Evolutionary conservation across 2,797 vertebrate genomes (phyloP), one percentile per base, ranked within the genome.

Genomic region (Liparis tanakae): DNA sequence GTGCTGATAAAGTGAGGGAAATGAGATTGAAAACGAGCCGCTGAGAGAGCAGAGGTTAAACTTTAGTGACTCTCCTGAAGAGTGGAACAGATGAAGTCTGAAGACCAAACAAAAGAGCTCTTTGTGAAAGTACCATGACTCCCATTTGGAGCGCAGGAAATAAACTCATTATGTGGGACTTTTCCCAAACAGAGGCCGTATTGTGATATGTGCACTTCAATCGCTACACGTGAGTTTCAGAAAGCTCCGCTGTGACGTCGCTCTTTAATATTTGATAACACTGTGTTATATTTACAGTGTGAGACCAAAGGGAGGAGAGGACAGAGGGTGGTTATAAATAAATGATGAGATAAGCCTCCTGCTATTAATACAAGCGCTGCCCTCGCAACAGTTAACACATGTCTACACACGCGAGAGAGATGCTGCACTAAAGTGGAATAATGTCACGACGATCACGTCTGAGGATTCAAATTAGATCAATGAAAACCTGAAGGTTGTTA

Each of bases 211-310:
- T 33, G 39, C 46, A 25, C 43, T 59, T 56, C 54, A 64, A 39
- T 65, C 22, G 13, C 67, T 59, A 36, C 15, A 39, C 57, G 6
- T 1, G 33, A 65, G 60, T 53, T 37, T 51, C 72, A 59, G 57
- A 70, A 43, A 65, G 59, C 50, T 65, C 64, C 22, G 13, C 30
- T 37, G 1, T 20, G 46, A 53, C 20, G 56, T 22, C 66, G 54
- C 63, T 57, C 48, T 80, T 90, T 58, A 89, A 89, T 88, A 85
- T 89, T 87, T 84, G 73, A 90, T 81, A 20, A 67, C 25, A 72
- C 57, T 36, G 61, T 15, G 72, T 82, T 81, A 79, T 83, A 88
- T 90, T 88, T 88, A 90, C 85, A 71, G 79, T 30, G 39, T n/a
- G 60, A 65, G 75, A 79, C 74, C 71, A 74, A 59, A 73, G 68